Evolutionary conservation across 64 coral and sea anemone species (phyloP).

Genomic region (Catalaphyllia jardinei): DNA sequence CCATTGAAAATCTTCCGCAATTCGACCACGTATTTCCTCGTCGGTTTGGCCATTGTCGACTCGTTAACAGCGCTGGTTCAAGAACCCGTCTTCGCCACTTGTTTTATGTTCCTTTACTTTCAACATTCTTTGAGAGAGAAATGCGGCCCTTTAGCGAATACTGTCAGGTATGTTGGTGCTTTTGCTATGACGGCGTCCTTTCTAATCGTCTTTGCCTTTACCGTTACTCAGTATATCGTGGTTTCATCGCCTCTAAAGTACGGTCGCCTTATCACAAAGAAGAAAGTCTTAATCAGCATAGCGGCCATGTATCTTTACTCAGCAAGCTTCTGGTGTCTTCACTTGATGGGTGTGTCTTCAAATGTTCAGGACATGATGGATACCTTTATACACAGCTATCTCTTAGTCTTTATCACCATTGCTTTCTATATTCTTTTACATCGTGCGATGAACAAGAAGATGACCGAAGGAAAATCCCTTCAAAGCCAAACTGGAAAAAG

Average conservation of each 20-base stretch:
- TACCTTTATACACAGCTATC: background rate
- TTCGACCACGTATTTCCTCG: conserved; percentile 48
- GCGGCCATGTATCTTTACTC: background rate
- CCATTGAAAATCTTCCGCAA: conserved; percentile 43
- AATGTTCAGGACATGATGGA: background rate
- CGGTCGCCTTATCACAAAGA: background rate
- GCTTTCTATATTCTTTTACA: conserved; percentile 19
- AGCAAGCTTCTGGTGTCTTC: background rate
- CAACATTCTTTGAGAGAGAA: background rate
- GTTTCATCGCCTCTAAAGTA: conserved; percentile 30
- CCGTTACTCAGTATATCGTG: conserved; percentile 31
- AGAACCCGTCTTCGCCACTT: conserved; percentile 30
- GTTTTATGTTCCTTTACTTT: background rate
- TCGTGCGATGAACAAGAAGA: background rate
- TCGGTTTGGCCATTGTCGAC: conserved; percentile 49
- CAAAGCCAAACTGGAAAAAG: background rate
- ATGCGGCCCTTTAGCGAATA: background rate
- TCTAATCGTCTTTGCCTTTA: conserved; percentile 21
- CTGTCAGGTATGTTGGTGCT: background rate
- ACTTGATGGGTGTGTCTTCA: background rate
- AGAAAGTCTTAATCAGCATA: conserved; percentile 1
- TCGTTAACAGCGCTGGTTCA: conserved; percentile 27
- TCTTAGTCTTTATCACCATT: background rate
- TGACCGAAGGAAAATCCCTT: background rate
- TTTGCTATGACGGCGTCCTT: conserved; percentile 22